phyloP scores from a whole-genome alignment of 1,140 invertebrate genomes.

The Drosophila varians region DNA sequence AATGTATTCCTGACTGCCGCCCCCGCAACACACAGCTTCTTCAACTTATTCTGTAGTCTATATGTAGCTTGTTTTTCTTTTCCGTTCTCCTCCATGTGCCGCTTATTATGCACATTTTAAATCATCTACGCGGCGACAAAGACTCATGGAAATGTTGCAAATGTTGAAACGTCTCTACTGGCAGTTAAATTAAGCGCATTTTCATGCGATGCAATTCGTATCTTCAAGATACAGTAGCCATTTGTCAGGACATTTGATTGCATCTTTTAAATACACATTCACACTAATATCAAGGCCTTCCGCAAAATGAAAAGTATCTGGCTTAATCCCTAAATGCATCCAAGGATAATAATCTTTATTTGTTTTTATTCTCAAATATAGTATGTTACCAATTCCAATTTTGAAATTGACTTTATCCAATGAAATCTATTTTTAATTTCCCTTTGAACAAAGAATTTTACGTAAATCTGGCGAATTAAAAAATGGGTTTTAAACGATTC shows the following conservation, averaged over 20 bases:
- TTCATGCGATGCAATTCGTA: constrained; percentile 69
- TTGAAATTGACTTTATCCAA: constrained; percentile 33
- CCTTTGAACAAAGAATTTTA: neutral
- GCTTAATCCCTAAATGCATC: constrained; percentile 40
- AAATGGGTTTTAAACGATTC: neutral
- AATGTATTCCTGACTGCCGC: constrained; percentile 57
- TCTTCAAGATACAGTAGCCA: constrained; percentile 41
- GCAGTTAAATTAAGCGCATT: constrained; percentile 78
- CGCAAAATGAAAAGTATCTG: constrained; percentile 26
- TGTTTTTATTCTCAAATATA: constrained; percentile 24
- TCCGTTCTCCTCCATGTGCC: constrained; percentile 65
- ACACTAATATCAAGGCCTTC: constrained; percentile 26
- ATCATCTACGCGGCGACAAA: constrained; percentile 73
- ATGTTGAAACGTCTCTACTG: constrained; percentile 20
- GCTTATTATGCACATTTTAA: constrained; percentile 82
- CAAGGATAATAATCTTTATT: constrained; percentile 30
- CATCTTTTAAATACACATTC: constrained; percentile 36
- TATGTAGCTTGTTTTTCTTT: constrained; percentile 46
- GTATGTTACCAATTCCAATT: too few relatives aligned
- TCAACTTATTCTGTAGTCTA: constrained; percentile 42
- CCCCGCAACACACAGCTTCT: neutral
- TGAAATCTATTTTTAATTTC: constrained; percentile 4
- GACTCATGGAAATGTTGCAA: constrained; percentile 14
- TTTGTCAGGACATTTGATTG: neutral
- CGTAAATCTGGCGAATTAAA: neutral